These are phyloP conservation scores for Cryptocephalus primarius DNA, from an alignment of 2,888 invertebrate species.

Conservation along the genomic window DNA sequence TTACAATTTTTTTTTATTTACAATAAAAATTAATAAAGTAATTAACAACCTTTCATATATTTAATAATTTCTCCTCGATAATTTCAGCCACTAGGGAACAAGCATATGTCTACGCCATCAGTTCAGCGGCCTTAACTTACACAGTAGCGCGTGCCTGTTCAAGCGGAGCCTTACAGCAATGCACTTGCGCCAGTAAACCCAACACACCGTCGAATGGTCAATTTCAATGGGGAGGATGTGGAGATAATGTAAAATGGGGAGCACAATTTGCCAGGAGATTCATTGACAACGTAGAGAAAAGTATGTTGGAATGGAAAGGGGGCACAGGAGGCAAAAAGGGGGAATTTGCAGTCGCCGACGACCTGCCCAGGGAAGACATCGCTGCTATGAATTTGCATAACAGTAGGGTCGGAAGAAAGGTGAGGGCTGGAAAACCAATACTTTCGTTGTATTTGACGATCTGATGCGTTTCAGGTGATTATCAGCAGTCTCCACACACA, in stretches of 20 bases:
- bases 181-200: conserved; percentile 68
- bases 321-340: conserved; percentile 29
- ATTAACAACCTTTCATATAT: too few species aligned
- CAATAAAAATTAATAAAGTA: too few species aligned
- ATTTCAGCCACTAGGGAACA: conserved; percentile 71
- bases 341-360: conserved; percentile 18
- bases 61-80: too few species aligned
- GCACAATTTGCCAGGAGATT: conserved; percentile 59
- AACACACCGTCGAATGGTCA: conserved; percentile 52
- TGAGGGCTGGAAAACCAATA: conserved; percentile 28
- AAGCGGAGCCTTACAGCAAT: conserved; percentile 60
- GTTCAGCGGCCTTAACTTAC: conserved; percentile 69
- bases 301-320: conserved; percentile 34
- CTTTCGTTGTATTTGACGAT: not conserved
- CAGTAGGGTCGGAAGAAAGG: conserved; percentile 65
- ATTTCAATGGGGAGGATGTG: conserved; percentile 83
- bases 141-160: conserved; percentile 69
- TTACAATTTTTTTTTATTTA: too few species aligned
- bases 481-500: conserved; percentile 47
- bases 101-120: conserved; percentile 74
- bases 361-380: conserved; percentile 43
- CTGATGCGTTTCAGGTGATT: conserved; percentile 45
- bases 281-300: conserved; percentile 52
- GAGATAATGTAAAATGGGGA: conserved; percentile 61
- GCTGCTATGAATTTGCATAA: conserved; percentile 72